phyloP scores from a whole-genome alignment of 35 echinoderm and acorn worm species.

The Eucidaris tribuloides region DNA sequence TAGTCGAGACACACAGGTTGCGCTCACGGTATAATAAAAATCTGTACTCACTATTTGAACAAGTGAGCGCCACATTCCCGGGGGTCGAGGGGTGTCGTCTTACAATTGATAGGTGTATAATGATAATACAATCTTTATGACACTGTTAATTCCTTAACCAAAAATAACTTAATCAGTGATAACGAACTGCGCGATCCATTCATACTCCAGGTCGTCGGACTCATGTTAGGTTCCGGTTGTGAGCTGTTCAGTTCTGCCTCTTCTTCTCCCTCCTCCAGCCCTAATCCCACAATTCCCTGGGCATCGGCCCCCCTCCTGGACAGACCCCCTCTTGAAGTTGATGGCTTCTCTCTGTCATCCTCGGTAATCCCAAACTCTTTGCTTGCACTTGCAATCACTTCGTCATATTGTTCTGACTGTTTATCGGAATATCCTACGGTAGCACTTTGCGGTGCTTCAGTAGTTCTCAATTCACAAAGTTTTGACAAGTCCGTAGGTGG shows the following conservation, averaged over 20 bases:
- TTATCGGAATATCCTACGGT: not conserved
- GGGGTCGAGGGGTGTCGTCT: too few relatives aligned
- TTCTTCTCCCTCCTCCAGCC: not conserved
- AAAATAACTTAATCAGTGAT: constrained; percentile 48
- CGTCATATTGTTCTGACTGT: not conserved
- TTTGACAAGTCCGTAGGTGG: not conserved
- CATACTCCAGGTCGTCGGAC: constrained; percentile 30
- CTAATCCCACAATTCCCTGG: not conserved
- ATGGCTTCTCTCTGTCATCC: not conserved
- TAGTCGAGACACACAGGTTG: too few relatives aligned
- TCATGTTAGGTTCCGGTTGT: not conserved
- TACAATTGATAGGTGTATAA: too few relatives aligned
- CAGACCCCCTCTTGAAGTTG: not conserved
- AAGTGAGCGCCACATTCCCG: too few relatives aligned
- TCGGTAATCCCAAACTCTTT: not conserved
- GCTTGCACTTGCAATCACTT: not conserved
- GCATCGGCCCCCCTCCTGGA: not conserved
- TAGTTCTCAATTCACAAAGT: not conserved
- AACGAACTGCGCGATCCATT: constrained; percentile 33
- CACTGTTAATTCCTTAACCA: not conserved
- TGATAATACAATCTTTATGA: not conserved
- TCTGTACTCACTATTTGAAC: too few relatives aligned
- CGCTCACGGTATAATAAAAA: not conserved
- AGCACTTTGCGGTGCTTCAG: not conserved
- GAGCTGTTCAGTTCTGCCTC: not conserved